Evolutionary conservation across 2,113 vertebrate species (phyloP).

Genomic region (Tyrannus savana): DNA sequence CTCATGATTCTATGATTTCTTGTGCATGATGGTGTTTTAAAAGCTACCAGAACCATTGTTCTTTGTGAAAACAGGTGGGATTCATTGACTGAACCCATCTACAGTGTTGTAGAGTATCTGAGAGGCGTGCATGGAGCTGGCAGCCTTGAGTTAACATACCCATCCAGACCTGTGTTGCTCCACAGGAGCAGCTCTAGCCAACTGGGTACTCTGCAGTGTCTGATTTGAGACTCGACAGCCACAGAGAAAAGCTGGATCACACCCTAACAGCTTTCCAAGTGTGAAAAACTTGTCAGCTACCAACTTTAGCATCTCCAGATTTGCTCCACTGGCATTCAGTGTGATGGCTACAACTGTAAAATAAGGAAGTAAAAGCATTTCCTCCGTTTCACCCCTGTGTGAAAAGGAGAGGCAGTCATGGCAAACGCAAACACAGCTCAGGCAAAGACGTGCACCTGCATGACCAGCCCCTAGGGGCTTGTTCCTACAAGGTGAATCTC

Average conservation of each 20-base stretch:
- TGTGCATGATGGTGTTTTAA: neutral
- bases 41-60: neutral
- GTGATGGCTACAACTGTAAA: neutral
- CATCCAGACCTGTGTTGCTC: neutral
- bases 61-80: neutral
- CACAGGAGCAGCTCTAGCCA: neutral
- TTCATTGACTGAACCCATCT: neutral
- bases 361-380: neutral
- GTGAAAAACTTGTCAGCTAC: neutral
- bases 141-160: neutral
- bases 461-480: neutral
- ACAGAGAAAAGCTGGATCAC: neutral
- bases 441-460: neutral
- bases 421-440: neutral
- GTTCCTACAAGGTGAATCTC: neutral
- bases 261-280: neutral
- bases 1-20: neutral
- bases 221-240: neutral
- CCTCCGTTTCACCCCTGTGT: accelerated
- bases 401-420: neutral
- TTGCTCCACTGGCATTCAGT: neutral
- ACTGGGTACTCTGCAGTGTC: neutral
- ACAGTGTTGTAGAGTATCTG: neutral
- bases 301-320: neutral
- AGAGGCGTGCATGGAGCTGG: neutral